phyloP scores from a whole-genome alignment of 2,888 invertebrate genomes.

The Noctua fimbriata region DNA sequence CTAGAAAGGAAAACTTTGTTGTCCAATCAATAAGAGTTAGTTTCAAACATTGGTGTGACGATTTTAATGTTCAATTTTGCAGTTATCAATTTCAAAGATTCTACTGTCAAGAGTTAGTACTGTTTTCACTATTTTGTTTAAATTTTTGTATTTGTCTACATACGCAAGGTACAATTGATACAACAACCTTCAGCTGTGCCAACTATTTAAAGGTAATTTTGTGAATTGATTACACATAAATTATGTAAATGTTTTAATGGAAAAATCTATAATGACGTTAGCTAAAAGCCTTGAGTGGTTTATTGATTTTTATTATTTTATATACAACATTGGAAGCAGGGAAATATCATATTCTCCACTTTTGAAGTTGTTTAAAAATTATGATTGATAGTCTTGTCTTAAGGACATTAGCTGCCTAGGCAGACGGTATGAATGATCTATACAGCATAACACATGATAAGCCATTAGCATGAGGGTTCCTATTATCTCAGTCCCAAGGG shows the following conservation, averaged over 20 bases:
- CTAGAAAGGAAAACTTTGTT: not conserved
- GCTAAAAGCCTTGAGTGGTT: not conserved
- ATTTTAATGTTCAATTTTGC: not conserved
- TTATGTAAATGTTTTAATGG: slow-evolving; percentile 5
- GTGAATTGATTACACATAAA: not conserved
- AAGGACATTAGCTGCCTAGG: not conserved
- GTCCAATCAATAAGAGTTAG: not conserved
- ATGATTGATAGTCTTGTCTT: not conserved
- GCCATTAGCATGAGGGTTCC: not conserved
- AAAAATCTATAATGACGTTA: not conserved
- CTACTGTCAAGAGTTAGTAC: not conserved
- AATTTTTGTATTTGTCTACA: not conserved
- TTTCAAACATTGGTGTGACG: not conserved
- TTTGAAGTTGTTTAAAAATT: not conserved
- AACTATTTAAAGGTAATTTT: not conserved
- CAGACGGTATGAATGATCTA: not conserved
- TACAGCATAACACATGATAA: not conserved
- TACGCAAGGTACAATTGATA: not conserved
- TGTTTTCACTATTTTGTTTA: not conserved
- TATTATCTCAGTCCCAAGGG: not conserved
- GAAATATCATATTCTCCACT: not conserved
- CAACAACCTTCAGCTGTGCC: not conserved
- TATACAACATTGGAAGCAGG: not conserved
- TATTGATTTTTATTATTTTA: not conserved
- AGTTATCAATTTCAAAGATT: not conserved